Conservation (phyloP, 2,888 invertebrate genomes). For the Caenorhabditis sulstoni region DNA sequence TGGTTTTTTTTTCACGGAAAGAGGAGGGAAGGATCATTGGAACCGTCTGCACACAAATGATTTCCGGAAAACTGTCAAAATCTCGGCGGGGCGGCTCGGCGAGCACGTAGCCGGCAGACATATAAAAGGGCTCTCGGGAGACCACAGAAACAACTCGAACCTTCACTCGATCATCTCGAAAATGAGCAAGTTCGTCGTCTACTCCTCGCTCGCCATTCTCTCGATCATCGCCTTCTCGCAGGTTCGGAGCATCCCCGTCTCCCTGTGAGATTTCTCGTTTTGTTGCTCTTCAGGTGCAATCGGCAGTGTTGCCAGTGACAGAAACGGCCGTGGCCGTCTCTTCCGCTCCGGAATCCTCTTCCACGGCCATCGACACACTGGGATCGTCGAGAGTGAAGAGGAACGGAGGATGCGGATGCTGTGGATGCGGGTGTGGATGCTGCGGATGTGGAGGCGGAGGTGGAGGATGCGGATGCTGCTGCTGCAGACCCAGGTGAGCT, state of each 20-base stretch:
- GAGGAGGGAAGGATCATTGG: slow-evolving; percentile 1
- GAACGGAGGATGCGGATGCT: slow-evolving; percentile 56
- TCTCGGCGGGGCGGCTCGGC: background rate
- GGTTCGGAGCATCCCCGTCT: no score
- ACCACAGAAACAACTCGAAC: background rate
- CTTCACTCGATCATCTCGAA: background rate
- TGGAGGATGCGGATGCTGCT: slow-evolving; percentile 43
- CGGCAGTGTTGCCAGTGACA: slow-evolving; percentile 19
- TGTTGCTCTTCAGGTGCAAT: slow-evolving; percentile 7
- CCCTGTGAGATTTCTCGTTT: no score
- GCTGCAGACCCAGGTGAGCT: slow-evolving; percentile 32
- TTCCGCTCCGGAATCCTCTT: slow-evolving; percentile 11
- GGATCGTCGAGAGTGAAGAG: slow-evolving; percentile 56
- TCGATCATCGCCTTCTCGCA: slow-evolving; percentile 29
- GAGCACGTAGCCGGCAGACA: slow-evolving; percentile 10
- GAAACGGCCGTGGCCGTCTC: slow-evolving; percentile 31
- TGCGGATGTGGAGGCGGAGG: slow-evolving; percentile 48
- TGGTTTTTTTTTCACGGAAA: background rate
- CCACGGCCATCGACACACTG: slow-evolving; percentile 48
- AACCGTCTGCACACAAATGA: background rate
- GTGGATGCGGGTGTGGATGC: slow-evolving; percentile 59
- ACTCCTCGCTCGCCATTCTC: slow-evolving; percentile 17
- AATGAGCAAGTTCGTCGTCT: slow-evolving; percentile 29
- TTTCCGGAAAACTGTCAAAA: slow-evolving; percentile 51
- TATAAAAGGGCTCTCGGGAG: background rate